Evolutionary conservation across 2,113 vertebrate species (phyloP), one percentile per base, ranked within the genome.

Genomic region (Empidonax traillii): DNA sequence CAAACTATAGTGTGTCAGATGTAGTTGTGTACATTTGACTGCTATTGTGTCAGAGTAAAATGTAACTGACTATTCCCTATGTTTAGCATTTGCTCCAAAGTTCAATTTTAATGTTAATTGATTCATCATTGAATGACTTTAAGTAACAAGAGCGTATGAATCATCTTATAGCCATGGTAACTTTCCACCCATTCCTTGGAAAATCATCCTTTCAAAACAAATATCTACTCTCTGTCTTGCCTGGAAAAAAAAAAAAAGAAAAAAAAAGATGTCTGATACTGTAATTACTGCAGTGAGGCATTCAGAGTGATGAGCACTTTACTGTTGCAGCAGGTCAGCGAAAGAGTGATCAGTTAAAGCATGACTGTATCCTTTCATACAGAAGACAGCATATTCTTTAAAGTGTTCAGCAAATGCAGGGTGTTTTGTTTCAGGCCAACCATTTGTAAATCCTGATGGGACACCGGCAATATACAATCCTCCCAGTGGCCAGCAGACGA

Each of bases 401-500:
- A 53, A 35, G 16, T 6, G 8, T 59, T 84, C 31, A 77, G n/a
- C 46, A 67, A 68, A 61, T 75, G 44, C 51, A 13, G 52, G 25
- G 9, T 66, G 9, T 83, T 90, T 56, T 80, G 1, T 98, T 98
- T 89, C 93, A 99, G 99, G 99, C 77, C 99, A 99, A 93, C 99
- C 99, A 2, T 99, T 99, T 96, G 98, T 99, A 90, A 99, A 99
- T 95, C 99, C 99, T 8, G 99, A 99, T 43, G 99, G 99, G 41
- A 99, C 98, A 0, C 99, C 99, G 14, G 99, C 98, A 74, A 98
- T 99, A 94, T 99, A 99, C 97, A 99, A 99, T 89, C 99, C 99
- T 46, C 99, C 99, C 7, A 97, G 96, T 30, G 97, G 96, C 59
- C 99, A 99, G 95, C 99, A 99, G 94, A 96, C 98, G 2, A 97